These are phyloP conservation scores for Isoperla grammatica DNA, from an alignment of 2,888 invertebrate species.

Conservation along the genomic window DNA sequence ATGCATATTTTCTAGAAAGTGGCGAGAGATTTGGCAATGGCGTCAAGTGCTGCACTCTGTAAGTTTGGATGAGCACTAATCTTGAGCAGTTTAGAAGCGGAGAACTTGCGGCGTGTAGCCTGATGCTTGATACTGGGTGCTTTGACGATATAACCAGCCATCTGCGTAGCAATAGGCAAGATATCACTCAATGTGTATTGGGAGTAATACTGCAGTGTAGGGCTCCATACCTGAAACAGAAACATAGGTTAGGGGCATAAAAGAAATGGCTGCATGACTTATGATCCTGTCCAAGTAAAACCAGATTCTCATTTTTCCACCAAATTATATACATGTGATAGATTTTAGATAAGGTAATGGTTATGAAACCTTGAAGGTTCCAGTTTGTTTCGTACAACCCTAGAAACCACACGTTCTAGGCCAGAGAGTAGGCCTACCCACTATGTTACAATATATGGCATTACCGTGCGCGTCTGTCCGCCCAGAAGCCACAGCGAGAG, in stretches of 20 bases:
- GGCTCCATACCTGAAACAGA: constrained; percentile 56
- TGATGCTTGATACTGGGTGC: constrained; percentile 66
- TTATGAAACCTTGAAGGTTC: too few species aligned
- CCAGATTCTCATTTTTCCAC: too few species aligned
- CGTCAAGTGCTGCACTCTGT: background rate
- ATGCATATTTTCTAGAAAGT: too few species aligned
- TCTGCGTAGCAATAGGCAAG: constrained; percentile 57
- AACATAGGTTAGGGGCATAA: too few species aligned
- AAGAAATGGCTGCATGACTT: too few species aligned
- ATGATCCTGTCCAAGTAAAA: too few species aligned
- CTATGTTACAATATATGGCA: background rate
- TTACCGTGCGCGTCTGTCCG: background rate
- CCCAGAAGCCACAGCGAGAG: constrained; percentile 54
- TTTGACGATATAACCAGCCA: constrained; percentile 63
- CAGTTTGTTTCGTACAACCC: too few species aligned
- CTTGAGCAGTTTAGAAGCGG: constrained; percentile 52
- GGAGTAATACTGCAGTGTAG: constrained; percentile 69
- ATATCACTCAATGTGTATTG: constrained; percentile 65
- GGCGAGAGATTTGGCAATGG: too few species aligned
- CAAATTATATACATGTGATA: too few species aligned
- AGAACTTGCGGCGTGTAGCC: constrained; percentile 64
- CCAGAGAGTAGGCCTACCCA: too few species aligned
- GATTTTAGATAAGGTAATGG: too few species aligned
- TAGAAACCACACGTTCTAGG: too few species aligned
- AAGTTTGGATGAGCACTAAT: constrained; percentile 60